Conservation (phyloP, 2,797 vertebrate species). For the Rhinichthys osculus region DNA sequence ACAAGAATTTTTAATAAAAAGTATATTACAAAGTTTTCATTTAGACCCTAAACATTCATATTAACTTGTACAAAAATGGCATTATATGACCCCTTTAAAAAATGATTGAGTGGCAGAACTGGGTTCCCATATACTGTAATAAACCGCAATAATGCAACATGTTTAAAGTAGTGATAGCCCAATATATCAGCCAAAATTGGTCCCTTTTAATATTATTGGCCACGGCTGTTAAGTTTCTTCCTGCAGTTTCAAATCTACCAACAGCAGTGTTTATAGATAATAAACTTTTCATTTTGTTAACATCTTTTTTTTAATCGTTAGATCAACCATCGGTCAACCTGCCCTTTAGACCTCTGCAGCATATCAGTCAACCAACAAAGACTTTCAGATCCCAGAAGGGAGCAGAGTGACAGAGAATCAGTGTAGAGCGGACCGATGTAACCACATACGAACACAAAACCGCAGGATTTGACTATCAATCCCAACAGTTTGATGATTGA, state of each 20-base stretch:
- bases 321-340: not conserved
- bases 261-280: not conserved
- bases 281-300: not conserved
- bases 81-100: no score
- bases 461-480: conserved; percentile 11
- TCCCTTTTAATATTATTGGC: not conserved
- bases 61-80: no score
- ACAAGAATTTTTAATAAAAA: no score
- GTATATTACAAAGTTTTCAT: no score
- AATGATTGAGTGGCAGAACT: no score
- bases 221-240: not conserved
- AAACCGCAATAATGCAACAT: not conserved
- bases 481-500: not conserved
- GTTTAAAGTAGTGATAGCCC: not conserved
- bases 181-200: not conserved
- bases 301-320: not conserved
- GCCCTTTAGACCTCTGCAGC: not conserved
- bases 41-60: no score
- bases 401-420: conserved; percentile 1
- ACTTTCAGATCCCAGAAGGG: not conserved
- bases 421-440: not conserved
- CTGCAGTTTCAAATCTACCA: not conserved
- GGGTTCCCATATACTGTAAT: not conserved
- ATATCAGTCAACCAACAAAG: not conserved
- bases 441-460: conserved; percentile 9